Evolutionary conservation across 2,888 invertebrate genomes (phyloP).

Genomic region (Odontothrips loti): DNA sequence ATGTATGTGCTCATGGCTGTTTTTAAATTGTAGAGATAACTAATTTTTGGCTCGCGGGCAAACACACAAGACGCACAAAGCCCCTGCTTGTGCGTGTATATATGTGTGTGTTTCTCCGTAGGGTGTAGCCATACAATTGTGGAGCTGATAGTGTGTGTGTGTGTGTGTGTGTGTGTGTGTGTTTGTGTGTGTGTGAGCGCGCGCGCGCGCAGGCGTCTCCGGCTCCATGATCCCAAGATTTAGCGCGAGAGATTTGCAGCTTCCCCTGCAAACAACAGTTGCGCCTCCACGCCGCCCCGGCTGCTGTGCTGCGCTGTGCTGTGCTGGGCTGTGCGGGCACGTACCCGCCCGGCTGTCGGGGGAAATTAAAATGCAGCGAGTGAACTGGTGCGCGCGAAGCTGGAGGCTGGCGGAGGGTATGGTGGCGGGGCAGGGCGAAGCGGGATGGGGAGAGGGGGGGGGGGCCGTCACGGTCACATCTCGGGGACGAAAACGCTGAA

Average conservation of each 20-base stretch:
- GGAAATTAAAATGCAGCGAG: slow-evolving; percentile 9
- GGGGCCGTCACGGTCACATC: not conserved
- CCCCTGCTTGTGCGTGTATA: too few species aligned
- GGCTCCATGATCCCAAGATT: slow-evolving; percentile 3
- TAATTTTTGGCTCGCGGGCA: not conserved
- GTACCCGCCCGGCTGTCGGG: not conserved
- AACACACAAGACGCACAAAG: not conserved
- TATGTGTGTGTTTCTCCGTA: too few species aligned
- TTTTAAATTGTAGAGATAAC: not conserved
- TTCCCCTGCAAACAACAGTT: not conserved
- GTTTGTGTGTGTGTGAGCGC: not conserved
- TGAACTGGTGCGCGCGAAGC: not conserved
- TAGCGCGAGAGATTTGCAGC: not conserved
- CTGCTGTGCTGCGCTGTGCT: not conserved
- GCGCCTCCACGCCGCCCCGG: not conserved
- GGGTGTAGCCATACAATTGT: too few species aligned
- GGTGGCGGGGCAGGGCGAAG: not conserved
- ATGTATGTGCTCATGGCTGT: too few species aligned
- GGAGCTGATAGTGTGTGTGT: not conserved
- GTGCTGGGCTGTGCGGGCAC: not conserved
- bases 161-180: slow-evolving; percentile 2
- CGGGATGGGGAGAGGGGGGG: not conserved
- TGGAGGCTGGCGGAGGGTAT: not conserved
- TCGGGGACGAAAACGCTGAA: too few species aligned
- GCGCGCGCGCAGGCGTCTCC: not conserved